Percentiles rank a stretch among this genome's conserved stretches.
Conservation (phyloP, 2,113 vertebrate species). For the Ictidomys tridecemlineatus region DNA sequence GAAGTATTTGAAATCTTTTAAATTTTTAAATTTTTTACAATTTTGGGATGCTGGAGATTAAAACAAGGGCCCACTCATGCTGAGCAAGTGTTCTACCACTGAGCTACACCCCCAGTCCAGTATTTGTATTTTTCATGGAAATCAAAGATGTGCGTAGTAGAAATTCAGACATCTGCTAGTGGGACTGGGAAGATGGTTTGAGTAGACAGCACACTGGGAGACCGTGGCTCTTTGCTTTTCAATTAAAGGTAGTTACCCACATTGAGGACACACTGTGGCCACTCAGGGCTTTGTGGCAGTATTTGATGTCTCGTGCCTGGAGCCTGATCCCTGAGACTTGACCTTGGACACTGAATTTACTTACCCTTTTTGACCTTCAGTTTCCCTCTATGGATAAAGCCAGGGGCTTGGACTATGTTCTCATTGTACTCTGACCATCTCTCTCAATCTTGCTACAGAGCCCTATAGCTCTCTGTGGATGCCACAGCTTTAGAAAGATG, state of each 20-base stretch:
- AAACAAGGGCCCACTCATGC: background rate
- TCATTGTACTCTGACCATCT: background rate
- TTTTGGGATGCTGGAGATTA: background rate
- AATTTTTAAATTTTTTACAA: background rate
- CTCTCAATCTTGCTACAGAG: background rate
- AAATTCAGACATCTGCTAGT: background rate
- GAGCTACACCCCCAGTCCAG: background rate
- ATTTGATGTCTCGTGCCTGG: background rate
- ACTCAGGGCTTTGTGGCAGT: no score
- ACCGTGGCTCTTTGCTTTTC: background rate
- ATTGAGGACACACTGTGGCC: fast-evolving
- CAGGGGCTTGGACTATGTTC: background rate
- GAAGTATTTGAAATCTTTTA: background rate
- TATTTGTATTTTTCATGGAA: background rate
- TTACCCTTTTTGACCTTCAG: background rate
- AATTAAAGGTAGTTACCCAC: background rate
- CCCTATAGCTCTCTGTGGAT: background rate
- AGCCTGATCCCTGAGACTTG: background rate
- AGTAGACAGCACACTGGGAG: background rate
- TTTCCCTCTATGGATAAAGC: background rate
- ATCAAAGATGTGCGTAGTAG: background rate
- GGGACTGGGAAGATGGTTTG: background rate
- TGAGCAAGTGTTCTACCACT: background rate
- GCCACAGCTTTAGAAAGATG: background rate
- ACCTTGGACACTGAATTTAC: background rate